These are phyloP conservation scores for Cyrtodaria siliqua DNA, from an alignment of 2,888 invertebrate species.

Conservation along the genomic window DNA sequence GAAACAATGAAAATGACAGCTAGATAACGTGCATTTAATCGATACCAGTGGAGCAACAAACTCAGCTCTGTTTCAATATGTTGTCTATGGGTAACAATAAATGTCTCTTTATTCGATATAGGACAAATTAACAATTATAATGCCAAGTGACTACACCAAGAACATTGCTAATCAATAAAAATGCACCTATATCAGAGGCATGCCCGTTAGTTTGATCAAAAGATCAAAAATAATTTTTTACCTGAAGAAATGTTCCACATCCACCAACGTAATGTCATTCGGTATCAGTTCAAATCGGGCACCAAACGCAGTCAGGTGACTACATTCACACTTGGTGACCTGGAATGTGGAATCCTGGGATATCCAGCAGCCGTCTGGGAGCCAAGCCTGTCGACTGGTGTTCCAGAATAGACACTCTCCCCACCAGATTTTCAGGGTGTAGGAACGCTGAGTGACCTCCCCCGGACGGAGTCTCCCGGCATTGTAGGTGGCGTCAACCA, in stretches of 20 bases:
- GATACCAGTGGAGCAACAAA: too few relatives aligned
- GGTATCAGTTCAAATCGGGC: constrained; percentile 78
- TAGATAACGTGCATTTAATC: too few relatives aligned
- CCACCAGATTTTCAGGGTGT: constrained; percentile 82
- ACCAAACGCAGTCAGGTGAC: constrained; percentile 83
- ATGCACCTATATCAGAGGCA: too few relatives aligned
- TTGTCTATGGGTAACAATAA: too few relatives aligned
- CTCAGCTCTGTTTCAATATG: too few relatives aligned
- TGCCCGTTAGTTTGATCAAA: too few relatives aligned
- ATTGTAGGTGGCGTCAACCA: constrained; percentile 82
- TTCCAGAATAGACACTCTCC: constrained; percentile 84
- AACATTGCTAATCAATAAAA: too few relatives aligned
- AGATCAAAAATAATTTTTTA: constrained; percentile 53
- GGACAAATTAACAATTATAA: too few relatives aligned
- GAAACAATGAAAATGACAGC: too few relatives aligned
- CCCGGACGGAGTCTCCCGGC: constrained; percentile 75
- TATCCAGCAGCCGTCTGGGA: constrained; percentile 77
- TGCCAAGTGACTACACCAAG: too few relatives aligned
- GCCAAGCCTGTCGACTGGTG: constrained; percentile 70
- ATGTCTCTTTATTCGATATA: too few relatives aligned
- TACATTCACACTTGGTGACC: constrained; percentile 82
- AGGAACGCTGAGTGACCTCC: constrained; percentile 78
- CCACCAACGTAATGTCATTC: constrained; percentile 71
- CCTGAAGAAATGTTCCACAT: constrained; percentile 82
- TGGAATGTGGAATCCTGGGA: constrained; percentile 71